Percentiles rank a stretch among this genome's conserved stretches.
phyloP scores from a whole-genome alignment of 2,113 vertebrate genomes.

The Anthoscopus minutus region DNA sequence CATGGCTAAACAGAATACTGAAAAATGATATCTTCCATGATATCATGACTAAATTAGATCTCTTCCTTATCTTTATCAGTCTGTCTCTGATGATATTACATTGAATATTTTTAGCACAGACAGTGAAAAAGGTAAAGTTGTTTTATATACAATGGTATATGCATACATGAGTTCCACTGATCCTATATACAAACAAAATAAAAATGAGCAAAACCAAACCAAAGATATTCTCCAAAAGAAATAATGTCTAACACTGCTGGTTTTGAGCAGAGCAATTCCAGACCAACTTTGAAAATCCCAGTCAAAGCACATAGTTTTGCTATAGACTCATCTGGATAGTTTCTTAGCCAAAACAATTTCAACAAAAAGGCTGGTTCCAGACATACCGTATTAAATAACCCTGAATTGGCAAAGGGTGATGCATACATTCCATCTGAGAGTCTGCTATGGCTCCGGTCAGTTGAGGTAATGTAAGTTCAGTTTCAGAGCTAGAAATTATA shows the following conservation, averaged over 20 bases:
- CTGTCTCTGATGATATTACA: not conserved
- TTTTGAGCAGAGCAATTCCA: not conserved
- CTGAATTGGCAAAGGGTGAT: conserved; percentile 57
- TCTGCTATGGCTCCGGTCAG: conserved; percentile 48
- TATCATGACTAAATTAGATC: not conserved
- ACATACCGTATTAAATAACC: conserved; percentile 68
- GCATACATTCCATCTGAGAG: conserved; percentile 61
- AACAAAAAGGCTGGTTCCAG: conserved; percentile 62
- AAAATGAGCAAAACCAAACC: not conserved
- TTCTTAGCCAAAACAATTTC: conserved; percentile 68
- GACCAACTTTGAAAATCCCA: conserved; percentile 25
- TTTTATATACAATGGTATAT: not conserved
- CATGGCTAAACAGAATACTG: not conserved
- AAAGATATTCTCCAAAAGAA: not conserved
- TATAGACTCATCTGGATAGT: conserved; percentile 53
- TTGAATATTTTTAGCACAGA: not conserved
- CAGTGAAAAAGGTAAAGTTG: not conserved
- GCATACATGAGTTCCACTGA: not conserved
- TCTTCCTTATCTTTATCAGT: not conserved
- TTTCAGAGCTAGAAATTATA: conserved; percentile 25
- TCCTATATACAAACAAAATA: not conserved
- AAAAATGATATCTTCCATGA: not conserved
- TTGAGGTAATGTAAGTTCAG: conserved; percentile 63
- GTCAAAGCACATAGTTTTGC: conserved; percentile 61
- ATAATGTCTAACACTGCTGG: not conserved